Base-by-base conservation (phyloP, 2,888 invertebrate genomes). In the Calameuta pallipes region DNA sequence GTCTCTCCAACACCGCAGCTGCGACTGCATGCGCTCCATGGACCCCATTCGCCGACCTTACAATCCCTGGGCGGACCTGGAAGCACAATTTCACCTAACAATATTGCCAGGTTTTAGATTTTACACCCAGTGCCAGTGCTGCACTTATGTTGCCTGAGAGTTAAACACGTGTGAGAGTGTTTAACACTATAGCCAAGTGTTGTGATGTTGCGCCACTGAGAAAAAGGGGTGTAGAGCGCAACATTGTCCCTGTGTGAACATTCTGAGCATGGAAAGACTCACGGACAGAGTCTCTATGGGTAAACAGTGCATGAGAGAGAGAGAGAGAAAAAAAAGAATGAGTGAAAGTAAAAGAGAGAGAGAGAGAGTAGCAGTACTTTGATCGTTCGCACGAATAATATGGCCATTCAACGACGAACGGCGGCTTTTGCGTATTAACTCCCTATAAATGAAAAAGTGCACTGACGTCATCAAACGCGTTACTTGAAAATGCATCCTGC, bases 1-100 rank as follows among this genome's bases (percentile, higher is more conserved):
- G 96, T 96, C 88, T 97, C 96, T 35, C 98, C 98, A 81, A 98
- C 97, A 82, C 97, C 97, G 90, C 98, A 97, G 76, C 96, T 95
- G 89, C 96, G 96, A 92, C 96, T 96, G 93, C 98, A 98, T 12
- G 95, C 93, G 88, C 96, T 95, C 98, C 97, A 98, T 78, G 95
- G 94, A 36, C 96, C 95, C 98, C 97, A 98, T 83, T 95, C 95
- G 82, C 96, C 94, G 76, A 97, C 96, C 85, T 96, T 95, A 92
- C 98, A 98, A 92, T 97, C 96, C 85, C 96, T 93, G 77, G 96
- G 94, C 89, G 94, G 92, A 87, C 94, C 94, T 93, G 91, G 77
- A 89, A 85, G 36, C 37, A 71, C 33, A 31, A n/a, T n/a, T 71
- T 71, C 12, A n/a, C 33, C 4, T 41, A 15, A 41, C 6, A 41